phyloP scores from a whole-genome alignment of 2,888 invertebrate species.

The Calliphora vomitoria region DNA sequence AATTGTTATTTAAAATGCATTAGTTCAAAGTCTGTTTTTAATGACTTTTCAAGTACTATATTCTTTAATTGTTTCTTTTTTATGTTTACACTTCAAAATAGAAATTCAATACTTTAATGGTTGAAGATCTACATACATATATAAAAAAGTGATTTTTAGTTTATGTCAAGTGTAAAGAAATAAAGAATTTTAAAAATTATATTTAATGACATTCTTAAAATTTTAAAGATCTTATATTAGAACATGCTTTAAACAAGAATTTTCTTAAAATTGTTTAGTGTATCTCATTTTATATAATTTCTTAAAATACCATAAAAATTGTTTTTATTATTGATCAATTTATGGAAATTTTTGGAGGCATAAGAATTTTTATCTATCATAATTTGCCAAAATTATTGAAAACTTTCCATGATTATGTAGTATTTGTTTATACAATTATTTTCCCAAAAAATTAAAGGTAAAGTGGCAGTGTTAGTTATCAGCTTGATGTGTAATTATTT shows the following conservation, averaged over 20 bases:
- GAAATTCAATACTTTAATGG: background rate
- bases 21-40: constrained; percentile 39
- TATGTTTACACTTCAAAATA: background rate
- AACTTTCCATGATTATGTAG: background rate
- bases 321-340: background rate
- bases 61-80: background rate
- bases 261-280: too few relatives aligned
- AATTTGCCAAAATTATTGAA: background rate
- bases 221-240: background rate
- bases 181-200: background rate
- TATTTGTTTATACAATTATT: background rate
- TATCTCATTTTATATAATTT: too few relatives aligned
- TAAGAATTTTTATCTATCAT: background rate
- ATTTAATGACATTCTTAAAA: background rate
- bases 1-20: constrained; percentile 30
- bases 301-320: background rate
- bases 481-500: background rate
- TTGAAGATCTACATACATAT: background rate
- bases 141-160: background rate
- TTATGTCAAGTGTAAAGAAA: background rate
- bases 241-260: too few relatives aligned
- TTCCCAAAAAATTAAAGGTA: background rate
- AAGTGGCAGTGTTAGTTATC: background rate
- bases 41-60: constrained; percentile 27
- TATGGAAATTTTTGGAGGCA: background rate